A percentile compares a stretch with the other conserved stretches of the same genome.
Evolutionary conservation across 2,113 vertebrate genomes (phyloP).

Genomic region (Crotalus tigris): DNA sequence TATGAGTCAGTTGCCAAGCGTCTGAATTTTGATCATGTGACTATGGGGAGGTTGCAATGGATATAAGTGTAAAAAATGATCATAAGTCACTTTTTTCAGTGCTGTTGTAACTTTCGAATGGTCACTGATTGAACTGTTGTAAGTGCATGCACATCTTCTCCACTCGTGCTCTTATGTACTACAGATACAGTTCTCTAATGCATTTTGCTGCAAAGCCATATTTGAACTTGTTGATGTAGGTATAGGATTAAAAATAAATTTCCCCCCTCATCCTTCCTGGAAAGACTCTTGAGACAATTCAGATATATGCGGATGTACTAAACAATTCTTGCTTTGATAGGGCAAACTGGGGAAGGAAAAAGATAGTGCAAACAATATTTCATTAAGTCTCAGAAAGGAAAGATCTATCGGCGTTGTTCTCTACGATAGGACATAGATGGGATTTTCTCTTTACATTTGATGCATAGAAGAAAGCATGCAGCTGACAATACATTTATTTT

Average conservation of each 20-base stretch:
- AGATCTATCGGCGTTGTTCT: neutral
- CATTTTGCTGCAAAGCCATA: neutral
- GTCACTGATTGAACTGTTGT: too few relatives aligned
- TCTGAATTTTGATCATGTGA: too few relatives aligned
- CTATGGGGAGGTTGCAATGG: too few relatives aligned
- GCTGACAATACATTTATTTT: neutral
- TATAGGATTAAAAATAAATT: neutral
- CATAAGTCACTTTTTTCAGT: too few relatives aligned
- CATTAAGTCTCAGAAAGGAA: neutral
- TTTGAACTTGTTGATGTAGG: neutral
- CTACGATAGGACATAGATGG: too few relatives aligned
- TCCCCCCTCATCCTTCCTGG: neutral
- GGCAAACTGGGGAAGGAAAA: neutral
- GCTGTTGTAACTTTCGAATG: too few relatives aligned
- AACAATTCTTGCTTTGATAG: neutral
- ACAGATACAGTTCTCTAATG: neutral
- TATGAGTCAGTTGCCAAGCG: too few relatives aligned
- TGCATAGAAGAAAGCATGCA: neutral
- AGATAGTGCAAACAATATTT: neutral
- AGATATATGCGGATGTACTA: neutral
- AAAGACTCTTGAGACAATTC: neutral
- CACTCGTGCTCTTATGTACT: neutral
- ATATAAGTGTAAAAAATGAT: too few relatives aligned
- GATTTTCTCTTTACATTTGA: neutral
- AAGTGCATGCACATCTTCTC: neutral